Conservation (phyloP, 2,113 vertebrate species). For the Apeltes quadracus region DNA sequence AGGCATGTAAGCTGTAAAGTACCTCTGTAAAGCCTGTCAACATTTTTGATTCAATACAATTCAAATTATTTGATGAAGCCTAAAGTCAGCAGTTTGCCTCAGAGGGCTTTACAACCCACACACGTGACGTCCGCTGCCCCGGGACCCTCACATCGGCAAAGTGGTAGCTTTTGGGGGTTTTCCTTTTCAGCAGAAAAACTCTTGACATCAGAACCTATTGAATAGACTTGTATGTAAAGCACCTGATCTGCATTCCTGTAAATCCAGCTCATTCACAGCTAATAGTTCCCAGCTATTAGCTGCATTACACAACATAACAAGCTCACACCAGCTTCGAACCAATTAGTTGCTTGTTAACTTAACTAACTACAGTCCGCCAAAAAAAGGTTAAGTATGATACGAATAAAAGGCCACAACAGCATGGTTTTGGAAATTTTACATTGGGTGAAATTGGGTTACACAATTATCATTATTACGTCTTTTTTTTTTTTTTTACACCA, state of each 20-base stretch:
- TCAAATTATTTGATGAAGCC: too few species aligned
- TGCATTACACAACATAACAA: background rate
- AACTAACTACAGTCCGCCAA: too few species aligned
- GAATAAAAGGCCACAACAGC: background rate
- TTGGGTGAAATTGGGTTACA: background rate
- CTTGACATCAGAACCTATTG: conserved; percentile 19
- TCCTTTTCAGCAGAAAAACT: background rate
- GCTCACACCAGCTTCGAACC: too few species aligned
- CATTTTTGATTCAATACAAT: too few species aligned
- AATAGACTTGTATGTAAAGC: background rate
- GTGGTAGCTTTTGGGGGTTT: background rate
- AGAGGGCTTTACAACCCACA: too few species aligned
- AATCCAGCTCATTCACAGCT: background rate
- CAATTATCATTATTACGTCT: too few species aligned
- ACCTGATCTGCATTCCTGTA: conserved; percentile 16
- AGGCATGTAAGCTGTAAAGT: background rate
- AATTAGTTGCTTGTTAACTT: background rate
- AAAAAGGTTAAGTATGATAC: background rate
- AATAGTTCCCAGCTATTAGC: background rate
- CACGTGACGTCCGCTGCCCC: too few species aligned
- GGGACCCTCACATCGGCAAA: too few species aligned
- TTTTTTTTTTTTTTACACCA: too few species aligned
- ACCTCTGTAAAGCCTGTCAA: too few species aligned
- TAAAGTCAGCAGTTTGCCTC: too few species aligned
- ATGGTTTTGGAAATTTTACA: background rate